A percentile compares a stretch with the other conserved stretches of the same genome.
phyloP scores from a whole-genome alignment of 2,888 invertebrate species.

The Nemotelus nigrinus region DNA sequence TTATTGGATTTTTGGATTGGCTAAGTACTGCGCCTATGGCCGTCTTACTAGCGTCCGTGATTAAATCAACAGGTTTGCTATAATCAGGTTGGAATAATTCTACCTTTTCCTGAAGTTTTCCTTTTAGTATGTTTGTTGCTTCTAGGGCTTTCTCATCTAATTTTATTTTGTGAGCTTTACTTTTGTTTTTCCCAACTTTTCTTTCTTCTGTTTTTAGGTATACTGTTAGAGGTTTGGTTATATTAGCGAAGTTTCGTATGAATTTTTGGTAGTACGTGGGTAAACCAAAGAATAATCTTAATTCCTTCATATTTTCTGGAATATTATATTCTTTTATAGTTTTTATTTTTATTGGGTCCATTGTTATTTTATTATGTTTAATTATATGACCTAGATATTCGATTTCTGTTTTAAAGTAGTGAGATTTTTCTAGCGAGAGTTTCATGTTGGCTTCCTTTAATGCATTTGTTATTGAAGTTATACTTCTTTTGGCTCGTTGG shows the following conservation, averaged over 20 bases:
- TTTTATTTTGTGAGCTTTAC: not conserved
- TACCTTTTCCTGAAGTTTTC: not conserved
- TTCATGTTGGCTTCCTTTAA: not conserved
- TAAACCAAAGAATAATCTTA: conserved; percentile 31
- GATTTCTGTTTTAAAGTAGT: conserved; percentile 6
- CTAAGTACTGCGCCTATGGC: not conserved
- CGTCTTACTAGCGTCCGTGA: fast-evolving
- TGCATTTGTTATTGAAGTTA: too few relatives aligned
- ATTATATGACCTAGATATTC: conserved; percentile 23
- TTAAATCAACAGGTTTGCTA: not conserved
- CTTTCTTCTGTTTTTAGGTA: not conserved
- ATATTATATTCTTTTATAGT: not conserved
- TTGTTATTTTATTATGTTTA: not conserved
- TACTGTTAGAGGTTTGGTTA: not conserved
- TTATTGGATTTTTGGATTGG: too few relatives aligned
- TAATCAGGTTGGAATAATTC: not conserved
- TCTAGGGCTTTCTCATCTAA: not conserved
- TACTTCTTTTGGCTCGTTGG: too few relatives aligned
- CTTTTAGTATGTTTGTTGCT: not conserved
- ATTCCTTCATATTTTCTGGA: conserved; percentile 32
- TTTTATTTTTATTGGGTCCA: not conserved
- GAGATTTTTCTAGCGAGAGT: conserved; percentile 1
- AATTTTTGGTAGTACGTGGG: conserved; percentile 30
- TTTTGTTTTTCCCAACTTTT: not conserved
- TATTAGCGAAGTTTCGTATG: not conserved